A percentile compares a stretch with the other conserved stretches of the same genome.
Evolutionary conservation across 2,113 vertebrate species (phyloP).

Genomic region (Laterallus jamaicensis): DNA sequence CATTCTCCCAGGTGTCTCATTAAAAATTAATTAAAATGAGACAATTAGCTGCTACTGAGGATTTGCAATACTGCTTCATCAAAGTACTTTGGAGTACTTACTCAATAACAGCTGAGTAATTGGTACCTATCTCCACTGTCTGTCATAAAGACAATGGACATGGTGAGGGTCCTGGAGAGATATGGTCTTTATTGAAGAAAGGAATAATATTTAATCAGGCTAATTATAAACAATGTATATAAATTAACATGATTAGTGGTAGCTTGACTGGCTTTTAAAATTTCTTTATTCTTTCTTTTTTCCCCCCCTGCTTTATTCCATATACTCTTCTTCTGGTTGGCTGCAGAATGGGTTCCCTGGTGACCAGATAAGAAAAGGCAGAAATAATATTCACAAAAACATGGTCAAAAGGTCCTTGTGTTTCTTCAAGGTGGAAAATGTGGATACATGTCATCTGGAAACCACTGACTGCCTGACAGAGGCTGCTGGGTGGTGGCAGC

Average conservation of each 20-base stretch:
- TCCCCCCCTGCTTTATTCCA: not conserved
- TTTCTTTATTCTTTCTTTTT: not conserved
- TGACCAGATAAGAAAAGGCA: not conserved
- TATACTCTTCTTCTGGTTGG: not conserved
- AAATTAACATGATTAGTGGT: not conserved
- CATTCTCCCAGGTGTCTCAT: slow-evolving; percentile 35
- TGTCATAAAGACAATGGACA: slow-evolving; percentile 10
- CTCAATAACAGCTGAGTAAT: slow-evolving; percentile 18
- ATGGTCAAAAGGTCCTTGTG: not conserved
- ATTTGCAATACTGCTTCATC: slow-evolving; percentile 18
- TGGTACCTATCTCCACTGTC: not conserved
- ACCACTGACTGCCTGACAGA: not conserved
- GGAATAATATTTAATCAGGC: not conserved
- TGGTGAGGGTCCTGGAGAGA: not conserved
- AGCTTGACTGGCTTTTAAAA: not conserved
- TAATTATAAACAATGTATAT: not conserved
- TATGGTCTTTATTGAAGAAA: not conserved
- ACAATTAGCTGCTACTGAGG: slow-evolving; percentile 28
- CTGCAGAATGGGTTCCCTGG: not conserved
- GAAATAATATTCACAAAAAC: not conserved
- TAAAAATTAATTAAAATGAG: slow-evolving; percentile 56
- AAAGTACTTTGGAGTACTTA: slow-evolving; percentile 16
- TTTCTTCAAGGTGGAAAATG: not conserved
- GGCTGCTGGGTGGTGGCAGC: not conserved
- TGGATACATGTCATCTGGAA: not conserved